Conservation (phyloP, 2,797 vertebrate genomes). For the Parotocinclus haroldoi region DNA sequence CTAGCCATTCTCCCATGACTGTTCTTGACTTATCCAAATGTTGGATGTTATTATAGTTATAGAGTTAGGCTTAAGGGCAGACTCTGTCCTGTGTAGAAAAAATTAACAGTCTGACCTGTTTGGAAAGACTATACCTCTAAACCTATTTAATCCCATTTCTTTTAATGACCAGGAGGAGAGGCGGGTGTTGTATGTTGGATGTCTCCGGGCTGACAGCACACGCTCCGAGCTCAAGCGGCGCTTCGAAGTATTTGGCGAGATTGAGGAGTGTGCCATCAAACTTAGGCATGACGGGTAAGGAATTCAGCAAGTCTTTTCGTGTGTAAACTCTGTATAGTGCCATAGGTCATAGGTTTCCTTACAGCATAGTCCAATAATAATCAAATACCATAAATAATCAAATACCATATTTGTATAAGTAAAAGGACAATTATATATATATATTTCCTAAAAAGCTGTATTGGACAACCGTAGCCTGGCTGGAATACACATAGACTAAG, state of each 20-base stretch:
- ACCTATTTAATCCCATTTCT: slow-evolving; percentile 42
- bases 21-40: slow-evolving; percentile 41
- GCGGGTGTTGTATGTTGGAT: slow-evolving; percentile 92
- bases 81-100: background rate
- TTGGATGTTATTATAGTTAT: slow-evolving; percentile 33
- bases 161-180: slow-evolving; percentile 86
- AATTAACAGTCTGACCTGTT: slow-evolving; percentile 4
- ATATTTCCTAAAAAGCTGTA: slow-evolving; percentile 25
- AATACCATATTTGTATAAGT: slow-evolving; percentile 34
- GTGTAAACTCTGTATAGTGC: background rate
- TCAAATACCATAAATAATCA: too few species aligned
- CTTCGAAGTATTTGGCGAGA: slow-evolving; percentile 98
- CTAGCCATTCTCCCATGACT: slow-evolving; percentile 24
- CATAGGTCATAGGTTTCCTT: too few species aligned
- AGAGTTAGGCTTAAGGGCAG: slow-evolving; percentile 39
- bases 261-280: slow-evolving; percentile 97
- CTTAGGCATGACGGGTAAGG: slow-evolving; percentile 93
- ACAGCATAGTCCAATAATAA: background rate
- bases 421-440: slow-evolving; percentile 25
- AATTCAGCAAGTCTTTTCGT: slow-evolving; percentile 7
- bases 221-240: slow-evolving; percentile 90
- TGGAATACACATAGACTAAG: slow-evolving; percentile 32
- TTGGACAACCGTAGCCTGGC: slow-evolving; percentile 28
- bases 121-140: slow-evolving; percentile 23
- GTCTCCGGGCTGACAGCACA: slow-evolving; percentile 89